Evolutionary conservation across 2,888 invertebrate genomes (phyloP).

Genomic region (Leucoma salicis): DNA sequence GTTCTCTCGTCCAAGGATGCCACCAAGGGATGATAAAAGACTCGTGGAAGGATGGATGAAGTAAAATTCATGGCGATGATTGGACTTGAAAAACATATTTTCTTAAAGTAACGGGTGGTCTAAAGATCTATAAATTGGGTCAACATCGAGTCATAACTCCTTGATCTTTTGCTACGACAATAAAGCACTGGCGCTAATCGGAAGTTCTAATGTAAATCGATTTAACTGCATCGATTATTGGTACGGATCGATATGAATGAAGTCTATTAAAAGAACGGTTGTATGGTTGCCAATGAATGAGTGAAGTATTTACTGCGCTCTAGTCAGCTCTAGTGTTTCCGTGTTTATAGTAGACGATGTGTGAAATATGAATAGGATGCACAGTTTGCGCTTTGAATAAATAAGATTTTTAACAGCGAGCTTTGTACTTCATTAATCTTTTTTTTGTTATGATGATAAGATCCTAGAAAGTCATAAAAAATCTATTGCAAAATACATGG

Average conservation of each 20-base stretch:
- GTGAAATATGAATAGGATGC: not conserved
- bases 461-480: too few species aligned
- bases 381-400: too few species aligned
- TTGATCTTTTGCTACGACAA: conserved; percentile 14
- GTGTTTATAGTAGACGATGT: not conserved
- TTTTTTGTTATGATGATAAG: too few species aligned
- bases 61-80: too few species aligned
- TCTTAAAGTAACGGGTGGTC: too few species aligned
- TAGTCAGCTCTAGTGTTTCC: not conserved
- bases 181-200: conserved; percentile 19
- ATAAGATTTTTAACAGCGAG: too few species aligned
- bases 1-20: too few species aligned
- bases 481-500: too few species aligned
- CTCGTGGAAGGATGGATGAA: too few species aligned
- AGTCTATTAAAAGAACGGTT: conserved; percentile 35
- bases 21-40: too few species aligned
- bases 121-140: conserved; percentile 15
- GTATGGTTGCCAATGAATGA: conserved; percentile 31
- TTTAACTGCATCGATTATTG: conserved; percentile 21
- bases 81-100: too few species aligned
- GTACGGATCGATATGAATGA: conserved; percentile 36
- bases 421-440: too few species aligned
- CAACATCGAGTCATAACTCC: conserved; percentile 20
- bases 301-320: not conserved
- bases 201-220: conserved; percentile 27